These are phyloP conservation scores for Lipotes vexillifer DNA, from an alignment of 2,113 vertebrate genomes.

Conservation along the genomic window DNA sequence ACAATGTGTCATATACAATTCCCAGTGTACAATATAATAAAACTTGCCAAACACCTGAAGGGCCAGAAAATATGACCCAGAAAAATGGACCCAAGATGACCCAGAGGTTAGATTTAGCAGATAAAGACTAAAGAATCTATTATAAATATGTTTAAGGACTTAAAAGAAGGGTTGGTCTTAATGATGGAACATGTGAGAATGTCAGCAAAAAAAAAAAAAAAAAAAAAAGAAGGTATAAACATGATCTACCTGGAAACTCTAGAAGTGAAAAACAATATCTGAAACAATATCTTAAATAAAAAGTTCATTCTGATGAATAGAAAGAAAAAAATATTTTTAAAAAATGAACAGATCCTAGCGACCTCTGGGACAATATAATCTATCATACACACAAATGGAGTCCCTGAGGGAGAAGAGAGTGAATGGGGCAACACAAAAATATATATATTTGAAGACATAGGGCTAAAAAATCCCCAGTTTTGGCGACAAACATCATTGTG, in stretches of 20 bases:
- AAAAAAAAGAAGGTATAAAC: background rate
- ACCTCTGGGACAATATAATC: background rate
- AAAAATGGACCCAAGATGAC: background rate
- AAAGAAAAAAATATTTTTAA: background rate
- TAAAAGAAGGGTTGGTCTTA: background rate
- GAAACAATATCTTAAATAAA: background rate
- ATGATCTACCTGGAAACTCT: background rate
- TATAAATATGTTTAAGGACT: background rate
- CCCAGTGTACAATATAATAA: background rate
- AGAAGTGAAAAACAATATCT: background rate
- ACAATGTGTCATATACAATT: background rate
- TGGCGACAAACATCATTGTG: background rate
- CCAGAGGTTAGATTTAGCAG: background rate
- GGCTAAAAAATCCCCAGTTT: background rate
- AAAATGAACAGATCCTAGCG: background rate
- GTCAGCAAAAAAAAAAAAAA: background rate
- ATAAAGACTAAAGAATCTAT: background rate
- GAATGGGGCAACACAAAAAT: background rate
- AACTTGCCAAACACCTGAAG: background rate
- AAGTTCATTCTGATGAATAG: background rate
- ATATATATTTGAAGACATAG: background rate
- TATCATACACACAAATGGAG: background rate
- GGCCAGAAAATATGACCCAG: background rate
- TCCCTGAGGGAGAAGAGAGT: background rate
- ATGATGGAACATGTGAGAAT: background rate